Base-by-base conservation (phyloP, 2,113 vertebrate genomes). In the Microtus ochrogaster region DNA sequence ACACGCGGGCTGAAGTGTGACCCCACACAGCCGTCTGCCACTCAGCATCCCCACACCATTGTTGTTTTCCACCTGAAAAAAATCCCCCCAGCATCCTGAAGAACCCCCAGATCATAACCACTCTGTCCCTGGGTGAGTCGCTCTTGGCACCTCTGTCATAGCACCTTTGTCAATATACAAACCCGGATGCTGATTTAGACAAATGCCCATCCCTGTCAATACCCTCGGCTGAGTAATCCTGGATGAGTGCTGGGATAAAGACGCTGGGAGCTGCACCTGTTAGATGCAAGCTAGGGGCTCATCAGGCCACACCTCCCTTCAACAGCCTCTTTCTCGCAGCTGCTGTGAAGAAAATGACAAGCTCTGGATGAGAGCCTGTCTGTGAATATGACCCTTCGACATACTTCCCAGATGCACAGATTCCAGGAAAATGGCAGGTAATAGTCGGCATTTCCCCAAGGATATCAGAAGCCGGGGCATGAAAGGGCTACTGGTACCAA, bases 81-180 rank as follows among this genome's bases (percentile, higher is more conserved):
- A 7, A 22, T 13, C 44, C 6, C 13, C 55, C 0, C 14, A 33
- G 63, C 1, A 2, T 21, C 73, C 26, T 2, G 10, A 9, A 19
- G 26, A 2, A 13, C 36, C 58, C 82, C 41, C 0, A 3, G 16
- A 19, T 26, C 91, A 16, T 3, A 0, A 14, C 8, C 26, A 0
- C n/a, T 49, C 24, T 10, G 58, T 39, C 55, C 33, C 1, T 1
- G 1, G 1, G 1, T 0, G 55, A 41, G 30, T 2, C 17, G 5
- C 33, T 19, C 28, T 0, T 5, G 22, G 13, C 19, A 16, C 14
- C 58, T 61, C 11, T 1, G 44, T 24, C 39, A 22, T 17, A 76
- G 26, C 39, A 19, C 55, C 55, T 58, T 58, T 58, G 55, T 58
- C 33, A 76, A 24, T 41, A 14, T 36, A 52, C 33, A 61, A 33